phyloP scores from a whole-genome alignment of 2,888 invertebrate species.

The Hirtodrosophila duncani region DNA sequence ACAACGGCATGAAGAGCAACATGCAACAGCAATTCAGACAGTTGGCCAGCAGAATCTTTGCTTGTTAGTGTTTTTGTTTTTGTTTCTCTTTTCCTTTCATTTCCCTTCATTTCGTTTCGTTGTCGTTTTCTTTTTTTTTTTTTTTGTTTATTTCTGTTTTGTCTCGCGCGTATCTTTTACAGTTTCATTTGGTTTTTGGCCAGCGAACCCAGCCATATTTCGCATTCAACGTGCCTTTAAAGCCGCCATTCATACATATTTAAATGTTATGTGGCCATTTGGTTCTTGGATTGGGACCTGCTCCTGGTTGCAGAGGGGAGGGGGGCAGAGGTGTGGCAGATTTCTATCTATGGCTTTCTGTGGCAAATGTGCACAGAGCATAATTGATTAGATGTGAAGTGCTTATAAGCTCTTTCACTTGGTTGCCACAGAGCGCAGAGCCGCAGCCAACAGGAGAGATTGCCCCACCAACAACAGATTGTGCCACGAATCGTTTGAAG shows the following conservation, averaged over 20 bases:
- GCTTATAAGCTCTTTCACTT: constrained; percentile 42
- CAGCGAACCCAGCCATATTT: constrained; percentile 11
- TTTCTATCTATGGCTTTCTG: too few species aligned
- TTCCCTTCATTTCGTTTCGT: background rate
- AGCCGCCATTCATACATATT: constrained; percentile 60
- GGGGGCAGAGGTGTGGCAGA: constrained; percentile 27
- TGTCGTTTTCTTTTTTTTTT: background rate
- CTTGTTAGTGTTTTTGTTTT: constrained; percentile 1
- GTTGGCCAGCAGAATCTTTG: too few species aligned
- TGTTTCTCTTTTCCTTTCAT: background rate
- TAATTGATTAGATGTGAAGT: constrained; percentile 67
- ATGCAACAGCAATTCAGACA: constrained; percentile 1
- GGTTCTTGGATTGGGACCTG: background rate
- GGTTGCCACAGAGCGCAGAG: background rate
- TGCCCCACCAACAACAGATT: too few species aligned
- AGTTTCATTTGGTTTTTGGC: constrained; percentile 33
- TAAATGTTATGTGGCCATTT: constrained; percentile 64
- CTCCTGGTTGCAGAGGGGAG: too few species aligned
- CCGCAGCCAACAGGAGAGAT: too few species aligned
- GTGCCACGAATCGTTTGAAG: too few species aligned
- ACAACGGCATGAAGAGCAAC: background rate
- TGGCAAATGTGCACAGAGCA: constrained; percentile 55
- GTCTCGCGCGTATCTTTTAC: constrained; percentile 41
- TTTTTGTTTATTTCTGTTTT: constrained; percentile 4
- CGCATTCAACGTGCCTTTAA: constrained; percentile 28